These are phyloP conservation scores for Acrobeloides nanus DNA, from an alignment of 2,888 invertebrate species.

Conservation along the genomic window DNA sequence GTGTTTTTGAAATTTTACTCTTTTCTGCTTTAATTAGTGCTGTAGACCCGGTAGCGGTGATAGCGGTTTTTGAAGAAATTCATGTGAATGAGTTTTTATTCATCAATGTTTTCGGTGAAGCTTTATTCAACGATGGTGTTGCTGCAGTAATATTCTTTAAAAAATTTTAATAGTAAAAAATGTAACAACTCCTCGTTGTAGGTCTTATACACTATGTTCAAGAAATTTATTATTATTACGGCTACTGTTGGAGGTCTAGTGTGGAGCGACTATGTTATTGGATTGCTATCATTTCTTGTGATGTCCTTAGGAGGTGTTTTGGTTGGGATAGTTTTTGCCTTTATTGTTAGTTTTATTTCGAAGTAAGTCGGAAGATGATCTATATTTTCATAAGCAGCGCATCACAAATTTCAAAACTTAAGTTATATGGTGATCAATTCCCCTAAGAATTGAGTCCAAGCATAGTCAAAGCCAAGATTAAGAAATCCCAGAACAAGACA, in stretches of 20 bases:
- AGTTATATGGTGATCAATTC: too few species aligned
- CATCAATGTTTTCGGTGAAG: constrained; percentile 96
- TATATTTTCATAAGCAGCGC: too few species aligned
- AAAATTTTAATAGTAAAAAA: background rate
- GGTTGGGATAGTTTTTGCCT: constrained; percentile 25
- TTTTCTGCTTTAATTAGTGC: constrained; percentile 24
- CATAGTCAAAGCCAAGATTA: too few species aligned
- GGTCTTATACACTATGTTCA: constrained; percentile 14
- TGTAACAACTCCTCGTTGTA: background rate
- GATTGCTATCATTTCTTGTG: constrained; percentile 22
- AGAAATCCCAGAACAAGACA: too few species aligned
- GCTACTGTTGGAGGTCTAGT: constrained; percentile 8
- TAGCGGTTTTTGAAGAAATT: constrained; percentile 24
- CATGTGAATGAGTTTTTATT: constrained; percentile 66
- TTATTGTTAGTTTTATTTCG: constrained; percentile 13
- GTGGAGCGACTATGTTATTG: constrained; percentile 24
- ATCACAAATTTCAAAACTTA: too few species aligned
- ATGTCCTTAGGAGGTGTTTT: constrained; percentile 30
- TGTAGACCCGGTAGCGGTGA: constrained; percentile 29
- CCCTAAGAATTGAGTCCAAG: too few species aligned
- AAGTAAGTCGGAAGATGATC: constrained; percentile 12
- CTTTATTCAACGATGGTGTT: constrained; percentile 91
- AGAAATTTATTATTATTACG: constrained; percentile 31
- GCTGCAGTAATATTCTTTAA: constrained; percentile 66
- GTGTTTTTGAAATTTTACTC: constrained; percentile 15